Conservation (phyloP, 2,797 vertebrate genomes). For the Spatula versicolor region DNA sequence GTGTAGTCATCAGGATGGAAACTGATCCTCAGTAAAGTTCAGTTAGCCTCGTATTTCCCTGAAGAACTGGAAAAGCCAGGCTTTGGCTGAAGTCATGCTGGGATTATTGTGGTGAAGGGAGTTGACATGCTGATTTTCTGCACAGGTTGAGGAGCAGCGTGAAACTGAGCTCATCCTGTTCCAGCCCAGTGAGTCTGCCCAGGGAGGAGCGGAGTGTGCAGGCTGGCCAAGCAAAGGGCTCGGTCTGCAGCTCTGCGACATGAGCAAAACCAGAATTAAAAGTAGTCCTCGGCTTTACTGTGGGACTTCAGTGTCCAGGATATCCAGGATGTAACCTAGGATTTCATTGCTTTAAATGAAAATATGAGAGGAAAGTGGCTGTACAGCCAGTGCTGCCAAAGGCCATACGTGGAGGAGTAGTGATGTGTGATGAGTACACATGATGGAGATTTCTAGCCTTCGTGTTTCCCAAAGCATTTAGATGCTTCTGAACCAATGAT, state of each 20-base stretch:
- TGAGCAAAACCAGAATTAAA: background rate
- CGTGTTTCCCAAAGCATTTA: background rate
- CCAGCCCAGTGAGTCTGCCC: background rate
- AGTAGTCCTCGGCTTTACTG: accelerated
- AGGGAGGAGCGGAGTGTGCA: background rate
- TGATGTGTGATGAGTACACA: background rate
- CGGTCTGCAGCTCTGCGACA: background rate
- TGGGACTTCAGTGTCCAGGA: accelerated
- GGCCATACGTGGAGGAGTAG: background rate
- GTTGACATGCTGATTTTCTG: background rate
- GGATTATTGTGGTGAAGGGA: background rate
- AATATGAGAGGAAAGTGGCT: background rate
- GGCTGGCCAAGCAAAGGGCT: background rate
- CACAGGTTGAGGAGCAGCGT: background rate
- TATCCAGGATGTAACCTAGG: background rate
- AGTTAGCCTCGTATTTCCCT: background rate
- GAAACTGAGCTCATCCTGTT: background rate
- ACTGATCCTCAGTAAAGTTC: background rate
- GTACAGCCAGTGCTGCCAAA: background rate
- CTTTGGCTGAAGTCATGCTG: background rate
- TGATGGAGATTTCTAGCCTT: background rate
- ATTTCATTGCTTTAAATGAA: background rate
- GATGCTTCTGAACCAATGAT: background rate
- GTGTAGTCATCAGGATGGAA: background rate
- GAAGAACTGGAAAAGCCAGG: background rate